Evolutionary conservation across 1,140 invertebrate species (phyloP).

Genomic region (Drosophila arizonae): DNA sequence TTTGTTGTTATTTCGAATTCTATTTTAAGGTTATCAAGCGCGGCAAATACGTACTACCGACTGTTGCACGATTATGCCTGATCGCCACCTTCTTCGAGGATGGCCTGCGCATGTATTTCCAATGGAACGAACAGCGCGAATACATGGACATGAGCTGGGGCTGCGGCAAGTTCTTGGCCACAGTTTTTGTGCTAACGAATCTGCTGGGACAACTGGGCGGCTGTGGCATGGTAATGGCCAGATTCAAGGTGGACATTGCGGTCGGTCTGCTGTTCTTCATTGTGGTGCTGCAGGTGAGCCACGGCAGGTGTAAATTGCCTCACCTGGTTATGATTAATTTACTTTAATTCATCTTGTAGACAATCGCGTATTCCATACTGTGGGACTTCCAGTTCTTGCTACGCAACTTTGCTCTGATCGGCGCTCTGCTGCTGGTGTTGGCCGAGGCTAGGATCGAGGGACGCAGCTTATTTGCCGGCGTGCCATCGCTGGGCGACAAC

Average conservation of each 20-base stretch:
- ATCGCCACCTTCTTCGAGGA: constrained; percentile 99
- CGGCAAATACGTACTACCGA: constrained; percentile 97
- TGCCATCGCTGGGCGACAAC: constrained; percentile 97
- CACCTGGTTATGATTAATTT: background rate
- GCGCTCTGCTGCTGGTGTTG: constrained; percentile 95
- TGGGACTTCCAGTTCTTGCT: constrained; percentile 99
- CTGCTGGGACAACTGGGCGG: constrained; percentile 97
- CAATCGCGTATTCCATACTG: constrained; percentile 98
- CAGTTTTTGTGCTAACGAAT: constrained; percentile 96
- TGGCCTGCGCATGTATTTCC: constrained; percentile 99
- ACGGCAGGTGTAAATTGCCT: background rate
- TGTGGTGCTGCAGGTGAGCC: constrained; percentile 93
- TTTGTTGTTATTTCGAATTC: background rate
- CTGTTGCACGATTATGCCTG: constrained; percentile 97
- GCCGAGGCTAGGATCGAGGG: constrained; percentile 97
- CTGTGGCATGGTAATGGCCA: constrained; percentile 96
- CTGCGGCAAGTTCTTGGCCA: constrained; percentile 95
- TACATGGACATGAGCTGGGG: constrained; percentile 99
- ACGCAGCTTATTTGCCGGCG: constrained; percentile 97
- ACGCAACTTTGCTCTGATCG: constrained; percentile 97
- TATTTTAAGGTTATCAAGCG: constrained; percentile 91
- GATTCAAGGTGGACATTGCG: constrained; percentile 96
- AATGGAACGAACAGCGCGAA: constrained; percentile 98
- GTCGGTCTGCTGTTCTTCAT: constrained; percentile 98
- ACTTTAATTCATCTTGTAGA: constrained; percentile 85